phyloP scores from a whole-genome alignment of 2,113 vertebrate genomes.

The Rhombomys opimus region DNA sequence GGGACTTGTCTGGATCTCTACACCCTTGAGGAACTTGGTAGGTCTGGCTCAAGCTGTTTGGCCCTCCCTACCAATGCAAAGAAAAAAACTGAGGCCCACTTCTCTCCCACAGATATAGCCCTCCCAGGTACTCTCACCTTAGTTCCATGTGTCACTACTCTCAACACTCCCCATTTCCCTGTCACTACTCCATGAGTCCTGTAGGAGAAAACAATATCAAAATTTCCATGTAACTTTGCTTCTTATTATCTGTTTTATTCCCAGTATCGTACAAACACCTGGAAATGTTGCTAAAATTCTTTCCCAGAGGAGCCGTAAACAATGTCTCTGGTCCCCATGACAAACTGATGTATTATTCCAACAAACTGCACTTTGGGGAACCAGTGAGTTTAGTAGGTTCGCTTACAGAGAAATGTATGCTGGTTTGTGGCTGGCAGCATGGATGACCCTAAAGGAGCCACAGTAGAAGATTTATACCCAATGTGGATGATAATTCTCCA shows the following conservation, averaged over 20 bases:
- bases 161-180: no score
- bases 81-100: background rate
- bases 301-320: background rate
- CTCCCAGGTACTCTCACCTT: background rate
- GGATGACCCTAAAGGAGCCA: background rate
- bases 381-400: background rate
- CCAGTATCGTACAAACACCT: background rate
- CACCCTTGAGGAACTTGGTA: background rate
- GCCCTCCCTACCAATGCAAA: background rate
- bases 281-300: background rate
- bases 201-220: background rate
- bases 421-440: background rate
- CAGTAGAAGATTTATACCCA: background rate
- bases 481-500: background rate
- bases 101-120: background rate
- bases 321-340: no score
- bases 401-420: background rate
- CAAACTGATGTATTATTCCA: background rate
- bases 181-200: accelerated
- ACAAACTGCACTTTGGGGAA: background rate
- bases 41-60: background rate
- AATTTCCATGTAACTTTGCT: background rate
- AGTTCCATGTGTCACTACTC: background rate
- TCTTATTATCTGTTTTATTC: background rate
- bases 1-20: background rate